phyloP scores from a whole-genome alignment of 2,888 invertebrate genomes.

The Mechanitis messenoides region DNA sequence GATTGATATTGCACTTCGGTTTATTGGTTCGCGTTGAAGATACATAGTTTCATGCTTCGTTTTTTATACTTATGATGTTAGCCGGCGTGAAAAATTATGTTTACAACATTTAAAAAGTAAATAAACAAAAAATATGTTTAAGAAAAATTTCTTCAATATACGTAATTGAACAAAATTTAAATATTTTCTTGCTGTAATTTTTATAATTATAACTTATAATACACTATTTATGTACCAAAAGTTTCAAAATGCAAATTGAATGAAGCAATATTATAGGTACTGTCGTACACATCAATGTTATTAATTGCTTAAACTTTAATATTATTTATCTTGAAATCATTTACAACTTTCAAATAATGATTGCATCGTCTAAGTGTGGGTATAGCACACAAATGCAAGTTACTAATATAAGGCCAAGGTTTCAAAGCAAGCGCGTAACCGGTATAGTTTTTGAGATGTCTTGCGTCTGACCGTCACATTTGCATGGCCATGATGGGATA shows the following conservation, averaged over 20 bases:
- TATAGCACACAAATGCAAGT: constrained; percentile 12
- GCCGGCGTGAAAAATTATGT: constrained; percentile 25
- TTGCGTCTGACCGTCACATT: constrained; percentile 25
- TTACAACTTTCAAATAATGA: constrained; percentile 2
- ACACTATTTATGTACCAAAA: no score
- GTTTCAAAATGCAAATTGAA: not conserved
- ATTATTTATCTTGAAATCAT: constrained; percentile 14
- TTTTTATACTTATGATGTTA: constrained; percentile 24
- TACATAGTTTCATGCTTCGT: constrained; percentile 42
- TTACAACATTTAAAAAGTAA: constrained; percentile 19
- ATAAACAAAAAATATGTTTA: constrained; percentile 6
- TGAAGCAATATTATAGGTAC: constrained; percentile 1
- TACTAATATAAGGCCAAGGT: constrained; percentile 41
- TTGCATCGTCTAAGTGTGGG: constrained; percentile 6
- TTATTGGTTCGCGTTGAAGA: constrained; percentile 41
- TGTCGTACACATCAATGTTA: constrained; percentile 7
- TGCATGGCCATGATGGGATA: constrained; percentile 26
- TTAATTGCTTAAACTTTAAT: constrained; percentile 10
- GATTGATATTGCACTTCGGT: constrained; percentile 51
- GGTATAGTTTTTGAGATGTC: constrained; percentile 27
- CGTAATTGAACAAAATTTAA: no score
- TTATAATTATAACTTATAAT: no score
- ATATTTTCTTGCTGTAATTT: no score
- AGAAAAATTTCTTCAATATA: no score
- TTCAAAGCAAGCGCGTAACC: constrained; percentile 29